These are phyloP conservation scores for Peribatodes rhomboidaria DNA, from an alignment of 2,888 invertebrate genomes.

Conservation along the genomic window DNA sequence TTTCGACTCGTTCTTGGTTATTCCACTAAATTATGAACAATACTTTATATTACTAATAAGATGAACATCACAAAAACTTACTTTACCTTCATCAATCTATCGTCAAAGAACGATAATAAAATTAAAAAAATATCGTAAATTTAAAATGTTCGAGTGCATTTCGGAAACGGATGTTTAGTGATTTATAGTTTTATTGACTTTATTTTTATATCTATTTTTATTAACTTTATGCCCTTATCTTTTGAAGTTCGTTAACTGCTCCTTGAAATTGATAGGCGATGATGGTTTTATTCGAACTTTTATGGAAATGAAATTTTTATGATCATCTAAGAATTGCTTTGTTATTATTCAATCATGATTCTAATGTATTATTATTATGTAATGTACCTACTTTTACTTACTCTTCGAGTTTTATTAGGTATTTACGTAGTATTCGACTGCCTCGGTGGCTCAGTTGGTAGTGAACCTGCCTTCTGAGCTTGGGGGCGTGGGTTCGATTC, in stretches of 20 bases:
- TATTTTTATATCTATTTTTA: slow-evolving; percentile 2
- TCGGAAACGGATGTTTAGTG: slow-evolving; percentile 64
- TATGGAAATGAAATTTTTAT: slow-evolving; percentile 19
- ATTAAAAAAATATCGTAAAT: slow-evolving; percentile 20
- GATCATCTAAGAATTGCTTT: slow-evolving; percentile 3
- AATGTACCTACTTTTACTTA: no score
- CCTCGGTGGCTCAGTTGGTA: no score
- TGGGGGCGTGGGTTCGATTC: no score
- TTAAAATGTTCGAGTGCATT: slow-evolving; percentile 17
- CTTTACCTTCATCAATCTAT: slow-evolving; percentile 19
- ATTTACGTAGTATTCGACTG: no score
- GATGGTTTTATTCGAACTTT: slow-evolving; percentile 43
- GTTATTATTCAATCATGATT: no score
- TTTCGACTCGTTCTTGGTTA: no score
- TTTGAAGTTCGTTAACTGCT: slow-evolving; percentile 24
- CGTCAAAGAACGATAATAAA: slow-evolving; percentile 28
- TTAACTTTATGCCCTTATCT: slow-evolving; percentile 51
- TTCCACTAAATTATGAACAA: no score
- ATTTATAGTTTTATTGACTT: slow-evolving; percentile 57
- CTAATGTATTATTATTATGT: no score
- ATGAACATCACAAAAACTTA: no score
- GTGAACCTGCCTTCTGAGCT: no score
- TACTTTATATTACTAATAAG: no score
- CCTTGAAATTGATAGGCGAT: slow-evolving; percentile 36
- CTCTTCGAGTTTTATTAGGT: no score